These are phyloP conservation scores for Smittia sp. DNA, from an alignment of 2,888 invertebrate genomes.

Conservation along the genomic window DNA sequence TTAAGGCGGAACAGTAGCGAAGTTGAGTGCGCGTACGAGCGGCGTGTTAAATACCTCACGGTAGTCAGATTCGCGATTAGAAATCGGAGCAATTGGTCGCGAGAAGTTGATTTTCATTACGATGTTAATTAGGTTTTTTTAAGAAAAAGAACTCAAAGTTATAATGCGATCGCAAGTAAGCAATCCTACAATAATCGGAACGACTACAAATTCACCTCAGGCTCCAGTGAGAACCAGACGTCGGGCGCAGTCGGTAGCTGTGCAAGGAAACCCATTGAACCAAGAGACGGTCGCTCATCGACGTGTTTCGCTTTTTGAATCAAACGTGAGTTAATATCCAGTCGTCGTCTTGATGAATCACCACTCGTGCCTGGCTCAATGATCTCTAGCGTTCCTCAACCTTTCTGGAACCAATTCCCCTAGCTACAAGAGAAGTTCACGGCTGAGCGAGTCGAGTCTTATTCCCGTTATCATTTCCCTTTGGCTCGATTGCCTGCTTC, in stretches of 20 bases:
- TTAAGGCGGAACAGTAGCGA: neutral
- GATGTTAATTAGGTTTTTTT: no score
- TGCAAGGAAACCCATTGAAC: slow-evolving; percentile 6
- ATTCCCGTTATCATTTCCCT: no score
- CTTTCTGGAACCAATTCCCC: neutral
- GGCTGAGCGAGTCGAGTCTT: neutral
- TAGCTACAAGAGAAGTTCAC: neutral
- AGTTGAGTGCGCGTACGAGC: no score
- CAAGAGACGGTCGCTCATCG: neutral
- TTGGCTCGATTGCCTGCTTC: neutral
- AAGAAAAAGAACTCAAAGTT: no score
- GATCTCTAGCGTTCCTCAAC: neutral
- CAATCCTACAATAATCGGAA: slow-evolving; percentile 22
- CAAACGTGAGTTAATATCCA: slow-evolving; percentile 32
- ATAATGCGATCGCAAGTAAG: slow-evolving; percentile 37
- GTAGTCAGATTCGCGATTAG: no score
- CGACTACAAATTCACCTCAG: slow-evolving; percentile 21
- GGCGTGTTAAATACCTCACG: no score
- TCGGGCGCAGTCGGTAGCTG: slow-evolving; percentile 29
- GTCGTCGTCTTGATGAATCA: neutral
- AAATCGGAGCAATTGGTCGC: no score
- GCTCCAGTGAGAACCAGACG: slow-evolving; percentile 19
- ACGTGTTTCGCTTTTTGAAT: slow-evolving; percentile 31
- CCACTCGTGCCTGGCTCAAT: neutral
- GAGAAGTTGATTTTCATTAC: no score